These are phyloP conservation scores for Polymixis flavicincta DNA, from an alignment of 2,888 invertebrate genomes.

Conservation along the genomic window DNA sequence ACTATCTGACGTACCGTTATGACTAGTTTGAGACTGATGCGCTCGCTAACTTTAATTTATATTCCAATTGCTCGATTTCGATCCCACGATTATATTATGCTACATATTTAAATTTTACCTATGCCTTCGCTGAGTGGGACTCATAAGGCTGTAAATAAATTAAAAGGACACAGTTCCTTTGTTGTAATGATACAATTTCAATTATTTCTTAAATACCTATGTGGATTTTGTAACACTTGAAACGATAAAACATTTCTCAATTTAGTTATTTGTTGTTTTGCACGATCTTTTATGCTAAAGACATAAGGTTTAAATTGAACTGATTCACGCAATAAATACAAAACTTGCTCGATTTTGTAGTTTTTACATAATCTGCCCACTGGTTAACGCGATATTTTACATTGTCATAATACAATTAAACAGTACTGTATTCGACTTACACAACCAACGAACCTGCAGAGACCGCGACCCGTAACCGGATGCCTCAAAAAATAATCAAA, in stretches of 20 bases:
- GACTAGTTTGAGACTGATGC: slow-evolving; percentile 56
- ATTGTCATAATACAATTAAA: not conserved
- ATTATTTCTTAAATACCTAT: slow-evolving; percentile 5
- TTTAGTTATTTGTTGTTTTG: not conserved
- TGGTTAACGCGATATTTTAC: not conserved
- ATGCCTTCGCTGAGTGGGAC: slow-evolving; percentile 1
- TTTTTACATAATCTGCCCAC: not conserved
- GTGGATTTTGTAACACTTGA: slow-evolving; percentile 3
- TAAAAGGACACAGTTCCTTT: slow-evolving; percentile 4
- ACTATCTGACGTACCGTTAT: slow-evolving; percentile 49
- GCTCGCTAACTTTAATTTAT: slow-evolving; percentile 29
- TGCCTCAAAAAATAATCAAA: not conserved
- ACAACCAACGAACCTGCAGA: not conserved
- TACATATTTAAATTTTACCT: slow-evolving; percentile 18
- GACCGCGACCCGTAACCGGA: not conserved
- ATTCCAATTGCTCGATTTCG: slow-evolving; percentile 46
- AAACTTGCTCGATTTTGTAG: slow-evolving; percentile 15
- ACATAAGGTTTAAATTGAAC: slow-evolving; percentile 3
- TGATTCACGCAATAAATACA: not conserved
- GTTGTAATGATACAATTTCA: not conserved
- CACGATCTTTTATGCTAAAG: not conserved
- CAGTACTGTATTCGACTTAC: not conserved
- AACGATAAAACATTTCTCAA: not conserved
- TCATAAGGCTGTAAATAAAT: slow-evolving; percentile 17
- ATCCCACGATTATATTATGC: slow-evolving; percentile 44